Percentiles rank a stretch among this genome's conserved stretches.
phyloP scores from a whole-genome alignment of 2,113 vertebrate species.

The Cyanistes caeruleus region DNA sequence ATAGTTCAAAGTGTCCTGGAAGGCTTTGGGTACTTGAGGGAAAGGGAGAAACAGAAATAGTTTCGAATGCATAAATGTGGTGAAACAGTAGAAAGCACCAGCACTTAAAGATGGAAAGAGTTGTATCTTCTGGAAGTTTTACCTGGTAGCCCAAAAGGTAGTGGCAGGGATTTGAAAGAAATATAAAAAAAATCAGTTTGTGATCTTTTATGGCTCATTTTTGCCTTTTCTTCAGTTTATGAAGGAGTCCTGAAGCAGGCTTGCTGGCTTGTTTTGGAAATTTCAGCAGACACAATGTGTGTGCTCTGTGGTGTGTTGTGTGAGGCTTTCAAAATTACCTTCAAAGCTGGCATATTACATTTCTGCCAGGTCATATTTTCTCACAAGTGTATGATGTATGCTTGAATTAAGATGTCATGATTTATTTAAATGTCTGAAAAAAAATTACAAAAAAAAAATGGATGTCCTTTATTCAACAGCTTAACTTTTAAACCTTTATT shows the following conservation, averaged over 20 bases:
- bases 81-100: not conserved
- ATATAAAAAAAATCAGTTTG: not conserved
- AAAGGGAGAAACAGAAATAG: not conserved
- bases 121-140: not conserved
- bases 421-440: not conserved
- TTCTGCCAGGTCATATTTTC: not conserved
- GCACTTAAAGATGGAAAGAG: not conserved
- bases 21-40: not conserved
- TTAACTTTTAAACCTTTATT: not conserved
- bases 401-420: not conserved
- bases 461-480: not conserved
- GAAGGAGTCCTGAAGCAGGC: not conserved
- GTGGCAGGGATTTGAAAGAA: not conserved
- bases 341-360: not conserved
- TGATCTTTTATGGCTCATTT: not conserved
- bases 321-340: not conserved
- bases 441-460: not conserved
- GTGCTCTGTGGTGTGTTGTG: not conserved
- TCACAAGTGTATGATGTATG: not conserved
- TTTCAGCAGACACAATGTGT: not conserved
- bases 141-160: not conserved
- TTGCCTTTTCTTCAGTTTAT: not conserved
- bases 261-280: not conserved
- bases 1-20: not conserved
- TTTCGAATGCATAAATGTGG: not conserved